These are phyloP conservation scores for Drosophila murphyi DNA, from an alignment of 1,140 invertebrate species.

Conservation along the genomic window DNA sequence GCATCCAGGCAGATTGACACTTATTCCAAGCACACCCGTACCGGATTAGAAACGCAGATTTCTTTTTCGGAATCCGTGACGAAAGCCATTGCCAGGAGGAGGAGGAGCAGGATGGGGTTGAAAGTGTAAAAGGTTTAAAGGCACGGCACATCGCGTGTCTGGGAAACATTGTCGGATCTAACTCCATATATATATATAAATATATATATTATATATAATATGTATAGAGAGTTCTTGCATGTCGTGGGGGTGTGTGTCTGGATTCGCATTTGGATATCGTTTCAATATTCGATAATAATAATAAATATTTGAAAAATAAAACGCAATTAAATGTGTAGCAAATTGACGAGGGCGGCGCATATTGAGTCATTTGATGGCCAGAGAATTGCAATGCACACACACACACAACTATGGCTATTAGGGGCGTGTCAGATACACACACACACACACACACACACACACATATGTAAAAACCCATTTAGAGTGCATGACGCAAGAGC, in stretches of 20 bases:
- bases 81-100: conserved; percentile 19
- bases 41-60: conserved; percentile 9
- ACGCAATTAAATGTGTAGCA: conserved; percentile 73
- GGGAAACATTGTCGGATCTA: conserved; percentile 54
- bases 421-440: conserved; percentile 25
- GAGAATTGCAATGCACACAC: conserved; percentile 56
- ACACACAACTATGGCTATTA: neutral
- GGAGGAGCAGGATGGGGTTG: conserved; percentile 5
- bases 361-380: conserved; percentile 75
- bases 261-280: conserved; percentile 52
- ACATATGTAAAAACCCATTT: conserved; percentile 18
- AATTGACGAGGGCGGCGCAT: conserved; percentile 51
- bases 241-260: conserved; percentile 41
- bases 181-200: conserved; percentile 42
- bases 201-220: neutral
- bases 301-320: conserved; percentile 80
- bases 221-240: conserved; percentile 1
- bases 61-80: conserved; percentile 19
- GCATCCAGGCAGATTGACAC: neutral
- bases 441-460: neutral
- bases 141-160: conserved; percentile 63
- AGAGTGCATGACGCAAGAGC: conserved; percentile 67
- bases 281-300: conserved; percentile 79
- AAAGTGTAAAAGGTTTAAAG: conserved; percentile 16
- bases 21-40: conserved; percentile 12